These are phyloP conservation scores for Solenopsis invicta DNA, from an alignment of 1,140 invertebrate species.

Conservation along the genomic window DNA sequence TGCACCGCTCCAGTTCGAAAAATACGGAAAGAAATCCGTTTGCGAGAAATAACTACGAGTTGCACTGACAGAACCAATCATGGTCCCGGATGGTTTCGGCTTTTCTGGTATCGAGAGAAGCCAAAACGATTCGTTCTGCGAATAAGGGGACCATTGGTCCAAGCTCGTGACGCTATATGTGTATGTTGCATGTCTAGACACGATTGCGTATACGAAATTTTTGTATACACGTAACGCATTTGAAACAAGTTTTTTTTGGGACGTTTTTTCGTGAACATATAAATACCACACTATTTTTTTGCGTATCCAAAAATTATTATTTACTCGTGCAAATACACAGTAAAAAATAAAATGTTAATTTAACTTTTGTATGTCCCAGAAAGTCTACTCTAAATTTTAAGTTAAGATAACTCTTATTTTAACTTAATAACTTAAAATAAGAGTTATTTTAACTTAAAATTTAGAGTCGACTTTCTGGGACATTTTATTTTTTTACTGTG, in stretches of 20 bases:
- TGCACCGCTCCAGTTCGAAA: slow-evolving; percentile 42
- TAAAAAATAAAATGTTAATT: no score
- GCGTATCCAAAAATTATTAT: slow-evolving; percentile 15
- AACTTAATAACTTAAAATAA: no score
- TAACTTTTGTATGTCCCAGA: no score
- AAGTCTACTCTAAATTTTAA: no score
- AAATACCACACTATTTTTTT: slow-evolving; percentile 8
- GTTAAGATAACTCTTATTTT: no score
- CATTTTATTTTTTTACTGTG: no score
- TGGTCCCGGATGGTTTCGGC: slow-evolving; percentile 52
- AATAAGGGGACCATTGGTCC: slow-evolving; percentile 50
- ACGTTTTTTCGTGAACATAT: background rate
- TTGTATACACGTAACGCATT: slow-evolving; percentile 44
- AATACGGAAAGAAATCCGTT: slow-evolving; percentile 62
- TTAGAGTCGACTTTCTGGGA: no score
- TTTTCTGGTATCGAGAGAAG: slow-evolving; percentile 62
- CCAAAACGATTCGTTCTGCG: slow-evolving; percentile 55
- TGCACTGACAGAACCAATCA: slow-evolving; percentile 64
- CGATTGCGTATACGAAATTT: slow-evolving; percentile 51
- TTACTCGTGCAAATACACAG: no score
- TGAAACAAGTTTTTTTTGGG: slow-evolving; percentile 25
- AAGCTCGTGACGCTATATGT: slow-evolving; percentile 14
- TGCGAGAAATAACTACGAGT: slow-evolving; percentile 62
- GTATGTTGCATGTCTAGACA: slow-evolving; percentile 23
- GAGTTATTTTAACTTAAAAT: no score